Base-by-base conservation (phyloP, 2,888 invertebrate genomes). In the Drosophila anomalata region DNA sequence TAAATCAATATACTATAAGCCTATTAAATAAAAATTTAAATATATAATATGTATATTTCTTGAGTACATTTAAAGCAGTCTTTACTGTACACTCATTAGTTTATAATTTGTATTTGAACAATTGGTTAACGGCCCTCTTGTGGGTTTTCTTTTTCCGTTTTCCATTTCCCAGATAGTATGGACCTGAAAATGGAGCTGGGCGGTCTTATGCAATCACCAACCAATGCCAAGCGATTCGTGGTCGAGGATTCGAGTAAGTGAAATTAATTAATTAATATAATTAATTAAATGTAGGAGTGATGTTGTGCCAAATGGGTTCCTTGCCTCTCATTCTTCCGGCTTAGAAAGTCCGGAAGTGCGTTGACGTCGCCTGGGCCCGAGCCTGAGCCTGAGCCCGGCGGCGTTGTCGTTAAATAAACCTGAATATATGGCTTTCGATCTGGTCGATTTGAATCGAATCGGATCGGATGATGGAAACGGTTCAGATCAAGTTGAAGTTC, bases 181-280 rank as follows among this genome's bases (percentile, higher is more conserved):
- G 44, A 56, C 44, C 69, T 71, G 22, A 46, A 61, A 59, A 81
- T 83, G 86, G 80, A 81, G 26, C 42, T 89, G 78, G 87, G 85
- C 24, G 65, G 71, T 50, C 80, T 76, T 58, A 26, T 73, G 17
- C 86, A 83, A 75, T 74, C 83, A 20, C 67, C 80, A 52, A 70
- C 81, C 47, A 89, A 80, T 62, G 80, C 85, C 52, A 90, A 89
- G 53, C 89, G 90, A 36, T 90, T 89, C 61, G 89, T 90, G 7
- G 81, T 90, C 48, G 89, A 90, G 75, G 89, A 90, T 76, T 89
- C 90, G 65, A 89, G 90, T 90, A 73, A 90, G 90, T 90, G 14
- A 41, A 42, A 9, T 12, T 17, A 20, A 20, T 12, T 20, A 41
- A 44, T 44, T 22, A 22, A 22, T 44, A 22, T 22, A 44, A 44